Evolutionary conservation across 1,140 invertebrate genomes (phyloP).

Genomic region (Dendrolimus kikuchii): DNA sequence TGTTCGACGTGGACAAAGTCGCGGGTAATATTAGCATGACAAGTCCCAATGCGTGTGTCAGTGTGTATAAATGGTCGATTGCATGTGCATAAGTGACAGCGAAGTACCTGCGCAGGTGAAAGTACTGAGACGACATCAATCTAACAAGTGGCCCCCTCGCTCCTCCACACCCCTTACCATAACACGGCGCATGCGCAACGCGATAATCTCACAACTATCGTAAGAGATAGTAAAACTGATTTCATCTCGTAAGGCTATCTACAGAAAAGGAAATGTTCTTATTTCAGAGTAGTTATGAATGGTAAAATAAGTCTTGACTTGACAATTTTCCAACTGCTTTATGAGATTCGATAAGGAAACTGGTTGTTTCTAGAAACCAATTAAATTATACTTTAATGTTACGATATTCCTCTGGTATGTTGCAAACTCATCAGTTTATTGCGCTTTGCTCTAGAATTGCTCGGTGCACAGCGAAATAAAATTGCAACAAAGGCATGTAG

Average conservation of each 20-base stretch:
- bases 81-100: constrained; percentile 31
- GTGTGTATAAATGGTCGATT: constrained; percentile 12
- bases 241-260: constrained; percentile 49
- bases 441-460: too few species aligned
- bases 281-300: constrained; percentile 34
- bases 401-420: too few species aligned
- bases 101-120: constrained; percentile 40
- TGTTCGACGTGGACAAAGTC: too few species aligned
- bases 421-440: too few species aligned
- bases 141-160: constrained; percentile 11
- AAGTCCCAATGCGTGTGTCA: not conserved
- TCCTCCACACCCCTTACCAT: not conserved
- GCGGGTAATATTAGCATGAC: not conserved
- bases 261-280: constrained; percentile 62
- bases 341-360: too few species aligned
- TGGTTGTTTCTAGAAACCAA: too few species aligned
- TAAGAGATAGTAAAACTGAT: constrained; percentile 58
- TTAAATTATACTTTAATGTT: too few species aligned
- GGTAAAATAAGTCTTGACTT: too few species aligned
- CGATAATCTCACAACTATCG: constrained; percentile 43
- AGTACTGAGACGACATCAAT: constrained; percentile 38
- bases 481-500: too few species aligned
- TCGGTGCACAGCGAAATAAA: too few species aligned
- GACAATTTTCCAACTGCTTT: too few species aligned
- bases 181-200: constrained; percentile 7